Conservation (phyloP, 92 coral and sea anemone species). For the Diadumene lineata region DNA sequence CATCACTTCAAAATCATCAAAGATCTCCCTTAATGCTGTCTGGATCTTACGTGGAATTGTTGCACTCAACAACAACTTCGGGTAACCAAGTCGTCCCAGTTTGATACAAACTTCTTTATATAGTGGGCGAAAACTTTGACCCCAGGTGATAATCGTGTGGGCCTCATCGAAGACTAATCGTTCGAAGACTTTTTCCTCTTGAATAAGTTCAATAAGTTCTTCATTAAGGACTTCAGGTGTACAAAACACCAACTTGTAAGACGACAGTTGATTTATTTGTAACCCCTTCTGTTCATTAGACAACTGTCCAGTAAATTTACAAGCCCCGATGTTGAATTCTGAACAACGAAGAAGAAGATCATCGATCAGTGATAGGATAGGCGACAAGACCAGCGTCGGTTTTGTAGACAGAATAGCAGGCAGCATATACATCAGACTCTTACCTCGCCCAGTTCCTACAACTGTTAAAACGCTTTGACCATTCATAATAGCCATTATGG, state of each 20-base stretch:
- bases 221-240: conserved; percentile 32
- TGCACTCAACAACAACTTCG: conserved; percentile 45
- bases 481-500: conserved; percentile 7
- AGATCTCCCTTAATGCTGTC: conserved; percentile 7
- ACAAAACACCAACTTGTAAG: conserved; percentile 19
- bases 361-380: conserved; percentile 26
- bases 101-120: conserved; percentile 27
- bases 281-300: background rate
- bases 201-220: background rate
- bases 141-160: conserved; percentile 33
- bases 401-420: conserved; percentile 35
- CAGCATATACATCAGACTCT: conserved; percentile 29
- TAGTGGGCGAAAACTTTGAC: conserved; percentile 22
- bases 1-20: conserved; percentile 8
- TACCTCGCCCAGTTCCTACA: conserved; percentile 42
- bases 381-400: conserved; percentile 31
- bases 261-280: background rate
- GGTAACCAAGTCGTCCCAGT: conserved; percentile 7
- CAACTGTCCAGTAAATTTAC: conserved; percentile 35
- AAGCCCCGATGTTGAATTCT: conserved; percentile 7
- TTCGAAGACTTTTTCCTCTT: conserved; percentile 9
- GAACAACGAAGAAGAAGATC: conserved; percentile 15
- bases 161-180: conserved; percentile 44
- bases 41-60: conserved; percentile 29
- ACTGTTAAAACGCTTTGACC: conserved; percentile 29